Base-by-base conservation (phyloP, 2,113 vertebrate genomes). In the Eupsittula cactorum region DNA sequence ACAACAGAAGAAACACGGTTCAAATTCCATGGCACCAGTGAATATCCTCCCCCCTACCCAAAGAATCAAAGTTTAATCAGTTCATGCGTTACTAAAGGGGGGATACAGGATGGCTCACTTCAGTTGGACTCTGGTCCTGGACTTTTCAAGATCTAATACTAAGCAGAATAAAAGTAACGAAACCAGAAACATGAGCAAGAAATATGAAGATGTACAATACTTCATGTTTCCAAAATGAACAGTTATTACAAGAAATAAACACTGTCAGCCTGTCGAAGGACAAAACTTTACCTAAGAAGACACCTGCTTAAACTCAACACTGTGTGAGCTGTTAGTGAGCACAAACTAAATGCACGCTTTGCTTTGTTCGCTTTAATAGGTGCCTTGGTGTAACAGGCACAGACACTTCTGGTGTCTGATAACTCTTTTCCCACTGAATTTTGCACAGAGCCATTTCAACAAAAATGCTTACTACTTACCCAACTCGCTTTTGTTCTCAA, bases 21-120 rank as follows among this genome's bases (percentile, higher is more conserved):
- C 86, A 93, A 94, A 93, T 70, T 93, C 91, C 65, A 46, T 0
- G 0, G 62, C 62, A 68, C n/a, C 44, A 21, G 47, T 73, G n/a
- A 53, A 49, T 59, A 90, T 64, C 62, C 69, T 81, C 53, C 29
- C 47, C 33, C 55, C 69, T 67, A 63, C 82, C 77, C 85, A 75
- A 21, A 59, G 64, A 93, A 77, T 39, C 92, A 95, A 96, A 95
- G 93, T 97, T 91, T 92, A 97, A 96, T 55, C 67, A 82, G 63
- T 31, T 94, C 74, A 92, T 81, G 83, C 77, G 65, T 95, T 90
- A 88, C 69, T 86, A 88, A 93, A 88, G 59, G 33, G 37, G 75
- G 57, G 67, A 75, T 18, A 75, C 50, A 33, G 77, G 59, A 65
- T 29, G 57, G 62, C 65, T 82, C 18, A 23, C 49, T 85, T 91